Conservation (phyloP, 2,888 invertebrate species). For the Herminia tarsipennalis region DNA sequence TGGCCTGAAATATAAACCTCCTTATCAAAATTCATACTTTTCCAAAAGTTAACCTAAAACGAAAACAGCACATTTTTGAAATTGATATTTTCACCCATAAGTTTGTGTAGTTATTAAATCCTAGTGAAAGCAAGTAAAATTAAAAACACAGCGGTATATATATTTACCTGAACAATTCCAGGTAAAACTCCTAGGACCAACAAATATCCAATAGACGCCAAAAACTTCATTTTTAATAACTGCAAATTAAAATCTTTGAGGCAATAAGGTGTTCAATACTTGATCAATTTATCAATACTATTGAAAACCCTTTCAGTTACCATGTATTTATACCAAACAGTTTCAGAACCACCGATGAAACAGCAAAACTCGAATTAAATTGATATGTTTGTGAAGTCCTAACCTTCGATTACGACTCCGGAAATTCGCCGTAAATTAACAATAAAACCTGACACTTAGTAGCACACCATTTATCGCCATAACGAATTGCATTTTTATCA, state of each 20-base stretch:
- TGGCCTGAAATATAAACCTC: constrained; percentile 47
- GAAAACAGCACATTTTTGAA: neutral
- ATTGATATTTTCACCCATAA: neutral
- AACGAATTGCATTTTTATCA: constrained; percentile 20
- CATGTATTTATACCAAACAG: constrained; percentile 32
- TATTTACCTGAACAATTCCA: constrained; percentile 39
- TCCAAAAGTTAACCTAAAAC: neutral
- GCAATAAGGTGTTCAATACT: neutral
- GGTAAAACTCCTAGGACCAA: constrained; percentile 13
- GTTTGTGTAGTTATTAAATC: neutral
- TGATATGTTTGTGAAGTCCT: constrained; percentile 11
- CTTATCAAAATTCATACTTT: neutral
- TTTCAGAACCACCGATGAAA: constrained; percentile 27
- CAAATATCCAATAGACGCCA: neutral
- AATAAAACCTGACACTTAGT: constrained; percentile 21
- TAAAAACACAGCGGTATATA: neutral
- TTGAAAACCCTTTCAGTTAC: constrained; percentile 1
- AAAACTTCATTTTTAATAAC: constrained; percentile 2
- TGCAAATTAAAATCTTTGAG: neutral
- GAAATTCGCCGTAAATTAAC: constrained; percentile 29
- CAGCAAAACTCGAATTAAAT: constrained; percentile 27
- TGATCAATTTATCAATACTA: neutral
- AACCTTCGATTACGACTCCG: constrained; percentile 39
- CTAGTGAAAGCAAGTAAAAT: neutral
- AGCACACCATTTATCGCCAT: constrained; percentile 8